A percentile compares a stretch with the other conserved stretches of the same genome.
Evolutionary conservation across 2,888 invertebrate species (phyloP).

Genomic region (Notocelia uddmanniana): DNA sequence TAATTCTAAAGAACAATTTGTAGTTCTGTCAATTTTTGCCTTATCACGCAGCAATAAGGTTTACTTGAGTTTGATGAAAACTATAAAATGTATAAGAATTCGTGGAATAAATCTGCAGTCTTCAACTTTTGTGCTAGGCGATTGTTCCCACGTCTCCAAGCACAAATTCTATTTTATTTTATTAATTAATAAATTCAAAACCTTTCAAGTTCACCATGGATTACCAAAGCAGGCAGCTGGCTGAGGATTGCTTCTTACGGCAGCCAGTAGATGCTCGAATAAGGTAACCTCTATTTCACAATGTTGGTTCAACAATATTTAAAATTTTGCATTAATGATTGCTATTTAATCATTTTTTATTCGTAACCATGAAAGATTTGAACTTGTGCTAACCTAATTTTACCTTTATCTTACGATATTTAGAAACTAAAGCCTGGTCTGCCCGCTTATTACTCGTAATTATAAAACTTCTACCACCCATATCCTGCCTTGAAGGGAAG

Average conservation of each 20-base stretch:
- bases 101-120: background rate
- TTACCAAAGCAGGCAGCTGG: conserved; percentile 83
- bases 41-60: rapidly evolving
- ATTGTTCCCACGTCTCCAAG: conserved; percentile 50
- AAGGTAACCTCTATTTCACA: conserved; percentile 67
- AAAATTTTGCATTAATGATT: background rate
- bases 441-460: too few species aligned
- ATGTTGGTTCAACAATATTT: conserved; percentile 28
- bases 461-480: too few species aligned
- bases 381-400: too few species aligned
- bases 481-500: too few species aligned
- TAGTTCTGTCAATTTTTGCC: background rate
- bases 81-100: background rate
- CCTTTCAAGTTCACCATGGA: conserved; percentile 75
- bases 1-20: background rate
- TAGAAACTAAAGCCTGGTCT: too few species aligned
- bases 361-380: background rate
- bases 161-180: conserved; percentile 49
- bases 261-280: conserved; percentile 87
- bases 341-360: too few species aligned
- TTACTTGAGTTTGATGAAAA: background rate
- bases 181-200: conserved; percentile 46
- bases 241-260: conserved; percentile 88
- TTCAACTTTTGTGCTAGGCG: conserved; percentile 17
- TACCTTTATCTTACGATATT: too few species aligned